These are phyloP conservation scores for Mellilla xanthometata DNA, from an alignment of 2,888 invertebrate genomes.

Conservation along the genomic window DNA sequence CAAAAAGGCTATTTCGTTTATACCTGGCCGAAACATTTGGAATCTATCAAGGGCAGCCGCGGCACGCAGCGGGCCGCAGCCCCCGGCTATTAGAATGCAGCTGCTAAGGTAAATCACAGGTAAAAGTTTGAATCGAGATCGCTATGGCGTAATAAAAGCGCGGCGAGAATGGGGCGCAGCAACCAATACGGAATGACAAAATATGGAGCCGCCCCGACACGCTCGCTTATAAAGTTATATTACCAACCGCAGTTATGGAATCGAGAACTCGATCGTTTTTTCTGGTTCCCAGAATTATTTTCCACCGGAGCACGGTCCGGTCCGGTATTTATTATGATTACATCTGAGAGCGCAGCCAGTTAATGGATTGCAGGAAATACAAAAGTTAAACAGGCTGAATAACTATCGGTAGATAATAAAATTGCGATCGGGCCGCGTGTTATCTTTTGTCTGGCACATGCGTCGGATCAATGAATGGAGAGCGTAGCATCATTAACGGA, in stretches of 20 bases:
- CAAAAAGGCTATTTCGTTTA: constrained; percentile 28
- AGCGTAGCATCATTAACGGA: constrained; percentile 37
- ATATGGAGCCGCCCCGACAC: constrained; percentile 8
- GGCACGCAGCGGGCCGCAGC: constrained; percentile 25
- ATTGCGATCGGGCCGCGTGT: constrained; percentile 11
- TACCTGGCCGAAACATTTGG: constrained; percentile 26
- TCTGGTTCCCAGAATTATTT: constrained; percentile 31
- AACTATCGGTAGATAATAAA: constrained; percentile 27
- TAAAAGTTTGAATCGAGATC: constrained; percentile 22
- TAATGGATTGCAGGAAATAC: constrained; percentile 39
- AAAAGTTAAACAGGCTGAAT: constrained; percentile 28
- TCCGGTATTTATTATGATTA: constrained; percentile 35
- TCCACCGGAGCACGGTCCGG: constrained; percentile 16
- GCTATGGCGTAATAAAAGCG: constrained; percentile 21
- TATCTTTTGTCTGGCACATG: constrained; percentile 14
- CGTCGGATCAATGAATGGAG: constrained; percentile 30
- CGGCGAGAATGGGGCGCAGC: constrained; percentile 3
- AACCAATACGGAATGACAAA: constrained; percentile 15
- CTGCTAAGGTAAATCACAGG: constrained; percentile 24
- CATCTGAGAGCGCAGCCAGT: constrained; percentile 30
- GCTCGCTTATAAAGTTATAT: constrained; percentile 5
- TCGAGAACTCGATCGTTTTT: constrained; percentile 21
- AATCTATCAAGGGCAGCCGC: constrained; percentile 26
- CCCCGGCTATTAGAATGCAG: constrained; percentile 17
- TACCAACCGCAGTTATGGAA: constrained; percentile 17